These are phyloP conservation scores for Peromyscus californicus DNA, from an alignment of 2,113 vertebrate species.

Conservation along the genomic window DNA sequence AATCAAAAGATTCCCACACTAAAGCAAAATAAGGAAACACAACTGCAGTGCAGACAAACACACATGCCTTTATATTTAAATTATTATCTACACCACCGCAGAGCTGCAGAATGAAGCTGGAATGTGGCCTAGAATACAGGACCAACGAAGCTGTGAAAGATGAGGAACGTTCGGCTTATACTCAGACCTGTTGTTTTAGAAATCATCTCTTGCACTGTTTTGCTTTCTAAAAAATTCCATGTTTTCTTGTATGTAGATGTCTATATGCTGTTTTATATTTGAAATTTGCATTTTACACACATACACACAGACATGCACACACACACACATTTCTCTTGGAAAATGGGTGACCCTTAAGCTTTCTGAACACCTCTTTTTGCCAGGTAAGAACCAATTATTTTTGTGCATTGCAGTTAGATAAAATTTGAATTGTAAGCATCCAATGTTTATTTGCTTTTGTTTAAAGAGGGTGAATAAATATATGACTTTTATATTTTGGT, in stretches of 20 bases:
- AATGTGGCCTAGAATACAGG: slow-evolving; percentile 81
- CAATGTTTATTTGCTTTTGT: slow-evolving; percentile 71
- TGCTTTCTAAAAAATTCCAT: slow-evolving; percentile 74
- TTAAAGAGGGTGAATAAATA: slow-evolving; percentile 65
- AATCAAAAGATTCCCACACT: slow-evolving; percentile 76
- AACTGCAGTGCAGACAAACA: slow-evolving; percentile 75
- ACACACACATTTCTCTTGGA: slow-evolving; percentile 44
- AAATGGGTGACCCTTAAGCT: slow-evolving; percentile 51
- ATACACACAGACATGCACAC: neutral
- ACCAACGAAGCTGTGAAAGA: slow-evolving; percentile 80
- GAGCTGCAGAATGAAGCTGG: slow-evolving; percentile 78
- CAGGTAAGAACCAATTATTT: slow-evolving; percentile 58
- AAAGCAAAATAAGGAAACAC: slow-evolving; percentile 78
- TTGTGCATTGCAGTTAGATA: slow-evolving; percentile 52
- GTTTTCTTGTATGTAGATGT: slow-evolving; percentile 73
- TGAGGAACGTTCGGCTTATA: slow-evolving; percentile 57
- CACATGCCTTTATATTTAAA: slow-evolving; percentile 82
- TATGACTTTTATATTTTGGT: slow-evolving; percentile 68
- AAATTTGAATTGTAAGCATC: slow-evolving; percentile 79
- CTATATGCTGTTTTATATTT: slow-evolving; percentile 61
- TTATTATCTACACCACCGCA: slow-evolving; percentile 84
- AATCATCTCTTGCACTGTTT: slow-evolving; percentile 81
- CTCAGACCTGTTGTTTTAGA: slow-evolving; percentile 79
- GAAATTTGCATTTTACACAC: slow-evolving; percentile 60
- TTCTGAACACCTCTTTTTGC: slow-evolving; percentile 51